Evolutionary conservation across 2,888 invertebrate species (phyloP), one percentile per base, ranked within the genome.

Genomic region (Acronicta alni): DNA sequence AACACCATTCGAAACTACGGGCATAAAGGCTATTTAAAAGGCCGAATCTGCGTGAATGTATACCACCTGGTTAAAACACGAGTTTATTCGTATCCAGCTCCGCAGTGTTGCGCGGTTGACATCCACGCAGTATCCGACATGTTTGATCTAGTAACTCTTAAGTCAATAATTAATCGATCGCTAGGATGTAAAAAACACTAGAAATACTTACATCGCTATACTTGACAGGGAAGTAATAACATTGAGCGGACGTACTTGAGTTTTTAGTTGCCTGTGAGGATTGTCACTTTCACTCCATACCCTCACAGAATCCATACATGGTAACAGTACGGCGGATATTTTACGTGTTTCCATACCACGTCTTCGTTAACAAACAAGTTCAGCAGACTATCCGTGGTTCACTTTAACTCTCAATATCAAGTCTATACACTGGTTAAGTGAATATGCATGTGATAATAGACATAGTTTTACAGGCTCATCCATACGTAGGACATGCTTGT

Each of bases 171-270:
- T 14, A 18, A 41, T 41, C 18, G 54, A 39, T 23, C 26, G 63
- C 38, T 70, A 69, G 32, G 64, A 35, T 64, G 70, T 70, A 70
- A 12, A 47, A 54, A 52, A 55, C 38, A 54, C 43, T 69, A 54
- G 20, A 69, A 69, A 63, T 69, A 64, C 70, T 69, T 68, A 68
- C 12, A 9, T 69, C n/a, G 10, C 42, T 69, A 63, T 63, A 69
- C 32, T 63, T 69, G 43, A 43, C 42, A 46, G 46, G 32, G 54
- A 63, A 46, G 67, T 60, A 38, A 54, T 15, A 42, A 47, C 41
- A 39, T 75, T 52, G 70, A 64, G 70, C 64, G 45, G 23, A 16
- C 20, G 20, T 54, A 69, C 42, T 42, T 17, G 23, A 46, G 37
- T 53, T 16, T 52, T 16, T 20, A 43, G 32, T 8, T 12, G 18